A percentile compares a stretch with the other conserved stretches of the same genome.
These are phyloP conservation scores for Pocillopora meandrina DNA, from an alignment of 92 coral and sea anemone species.

Conservation along the genomic window DNA sequence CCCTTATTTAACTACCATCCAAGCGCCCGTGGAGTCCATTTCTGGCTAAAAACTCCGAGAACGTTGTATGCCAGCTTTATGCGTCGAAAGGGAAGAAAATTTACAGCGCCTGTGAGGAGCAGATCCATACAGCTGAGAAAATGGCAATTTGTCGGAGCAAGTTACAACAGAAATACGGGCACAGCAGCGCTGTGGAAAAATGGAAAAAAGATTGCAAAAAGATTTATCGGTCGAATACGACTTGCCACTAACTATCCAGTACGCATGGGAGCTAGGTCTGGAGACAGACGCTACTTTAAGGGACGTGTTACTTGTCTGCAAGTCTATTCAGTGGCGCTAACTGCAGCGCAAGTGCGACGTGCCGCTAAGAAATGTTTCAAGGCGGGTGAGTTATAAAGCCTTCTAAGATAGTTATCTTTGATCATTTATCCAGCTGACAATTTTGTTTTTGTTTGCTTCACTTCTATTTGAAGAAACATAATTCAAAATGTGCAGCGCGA, in stretches of 20 bases:
- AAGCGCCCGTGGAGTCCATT: conserved; percentile 71
- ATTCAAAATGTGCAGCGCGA: too few species aligned
- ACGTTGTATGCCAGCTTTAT: conserved; percentile 63
- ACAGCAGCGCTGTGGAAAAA: conserved; percentile 64
- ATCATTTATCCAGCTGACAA: too few species aligned
- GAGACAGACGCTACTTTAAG: conserved; percentile 54
- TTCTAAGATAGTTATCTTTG: too few species aligned
- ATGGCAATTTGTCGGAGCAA: conserved; percentile 80
- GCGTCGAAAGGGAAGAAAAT: conserved; percentile 55
- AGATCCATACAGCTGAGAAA: conserved; percentile 35
- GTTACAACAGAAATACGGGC: conserved; percentile 67
- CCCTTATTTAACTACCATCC: conserved; percentile 86
- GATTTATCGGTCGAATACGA: conserved; percentile 60
- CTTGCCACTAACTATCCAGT: conserved; percentile 83
- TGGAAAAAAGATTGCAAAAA: conserved; percentile 46
- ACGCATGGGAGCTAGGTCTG: conserved; percentile 72
- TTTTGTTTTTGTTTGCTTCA: too few species aligned
- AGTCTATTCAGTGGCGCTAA: conserved; percentile 47
- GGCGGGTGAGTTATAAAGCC: conserved; percentile 8
- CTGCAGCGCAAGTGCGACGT: conserved; percentile 37
- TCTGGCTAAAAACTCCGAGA: conserved; percentile 59
- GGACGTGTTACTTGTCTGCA: conserved; percentile 73
- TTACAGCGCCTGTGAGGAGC: conserved; percentile 34
- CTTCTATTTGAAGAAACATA: too few species aligned
- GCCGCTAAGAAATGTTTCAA: conserved; percentile 58